Conservation (phyloP, 2,888 invertebrate genomes). For the Hirtodrosophila cameraria region DNA sequence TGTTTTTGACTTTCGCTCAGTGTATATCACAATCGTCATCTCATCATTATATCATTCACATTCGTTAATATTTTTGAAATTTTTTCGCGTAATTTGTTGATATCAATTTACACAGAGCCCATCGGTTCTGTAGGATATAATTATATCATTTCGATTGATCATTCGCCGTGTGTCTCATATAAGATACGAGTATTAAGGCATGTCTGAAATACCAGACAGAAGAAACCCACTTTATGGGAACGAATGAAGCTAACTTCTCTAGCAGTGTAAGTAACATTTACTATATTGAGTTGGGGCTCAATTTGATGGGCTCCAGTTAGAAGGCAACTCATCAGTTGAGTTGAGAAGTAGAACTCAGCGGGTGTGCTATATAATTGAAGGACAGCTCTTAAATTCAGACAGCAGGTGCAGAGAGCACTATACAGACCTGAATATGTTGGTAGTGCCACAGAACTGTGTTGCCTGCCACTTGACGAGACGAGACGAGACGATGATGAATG, state of each 20-base stretch:
- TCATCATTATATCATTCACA: conserved; percentile 78
- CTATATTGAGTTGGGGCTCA: neutral
- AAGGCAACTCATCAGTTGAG: conserved; percentile 20
- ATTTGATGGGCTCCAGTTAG: conserved; percentile 61
- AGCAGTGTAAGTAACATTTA: no score
- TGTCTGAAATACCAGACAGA: conserved; percentile 51
- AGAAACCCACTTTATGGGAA: conserved; percentile 5
- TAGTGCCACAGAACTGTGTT: conserved; percentile 7
- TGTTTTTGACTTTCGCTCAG: conserved; percentile 23
- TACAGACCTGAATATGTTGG: conserved; percentile 9
- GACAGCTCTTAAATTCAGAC: conserved; percentile 63
- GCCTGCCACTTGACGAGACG: conserved; percentile 60
- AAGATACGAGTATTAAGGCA: conserved; percentile 47
- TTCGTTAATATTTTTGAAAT: conserved; percentile 80
- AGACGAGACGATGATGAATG: conserved; percentile 79
- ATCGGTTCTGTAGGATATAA: conserved; percentile 54
- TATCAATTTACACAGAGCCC: conserved; percentile 75
- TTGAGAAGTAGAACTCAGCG: conserved; percentile 69
- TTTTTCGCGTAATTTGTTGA: conserved; percentile 80
- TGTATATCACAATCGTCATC: conserved; percentile 57
- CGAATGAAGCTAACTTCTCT: conserved; percentile 28
- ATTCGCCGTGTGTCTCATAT: conserved; percentile 56
- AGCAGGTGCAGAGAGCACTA: conserved; percentile 69
- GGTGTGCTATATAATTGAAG: conserved; percentile 78
- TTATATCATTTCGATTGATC: conserved; percentile 81